Conservation (phyloP, 2,888 invertebrate genomes). For the Rhagophthalmus giganteus region DNA sequence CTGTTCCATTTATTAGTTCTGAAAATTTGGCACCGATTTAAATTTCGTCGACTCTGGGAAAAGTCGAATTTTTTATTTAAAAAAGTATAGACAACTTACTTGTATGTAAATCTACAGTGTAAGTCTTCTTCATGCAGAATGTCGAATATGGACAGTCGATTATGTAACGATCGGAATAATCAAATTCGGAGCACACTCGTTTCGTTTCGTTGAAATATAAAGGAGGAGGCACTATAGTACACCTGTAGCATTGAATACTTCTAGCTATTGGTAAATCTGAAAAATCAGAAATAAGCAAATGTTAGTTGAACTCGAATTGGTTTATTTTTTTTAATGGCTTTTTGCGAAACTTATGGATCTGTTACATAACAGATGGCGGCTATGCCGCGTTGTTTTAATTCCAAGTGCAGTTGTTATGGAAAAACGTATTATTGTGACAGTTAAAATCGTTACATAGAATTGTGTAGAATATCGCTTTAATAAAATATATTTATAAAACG, state of each 20-base stretch:
- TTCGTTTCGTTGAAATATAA: conserved; percentile 64
- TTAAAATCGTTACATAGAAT: too few species aligned
- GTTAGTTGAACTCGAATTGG: too few species aligned
- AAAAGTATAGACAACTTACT: conserved; percentile 39
- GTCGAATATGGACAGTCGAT: conserved; percentile 80
- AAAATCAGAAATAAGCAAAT: conserved; percentile 4
- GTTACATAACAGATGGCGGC: background rate
- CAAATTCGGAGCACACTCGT: conserved; percentile 75
- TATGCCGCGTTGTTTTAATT: background rate
- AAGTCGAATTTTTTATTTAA: conserved; percentile 1
- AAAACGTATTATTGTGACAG: too few species aligned
- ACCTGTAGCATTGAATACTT: conserved; percentile 72
- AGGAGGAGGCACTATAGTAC: conserved; percentile 66
- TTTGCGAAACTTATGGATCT: too few species aligned
- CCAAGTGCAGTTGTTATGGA: background rate
- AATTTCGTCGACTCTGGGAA: too few species aligned
- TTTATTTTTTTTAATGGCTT: too few species aligned
- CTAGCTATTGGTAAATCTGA: conserved; percentile 42
- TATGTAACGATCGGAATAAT: conserved; percentile 69
- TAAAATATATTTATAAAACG: too few species aligned
- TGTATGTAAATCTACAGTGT: conserved; percentile 68
- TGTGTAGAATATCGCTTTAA: too few species aligned
- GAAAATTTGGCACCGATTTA: too few species aligned
- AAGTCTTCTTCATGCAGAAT: conserved; percentile 78
- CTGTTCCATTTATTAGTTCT: conserved; percentile 64